A percentile compares a stretch with the other conserved stretches of the same genome.
Conservation (phyloP, 2,888 invertebrate species). For the Aquatica leii region DNA sequence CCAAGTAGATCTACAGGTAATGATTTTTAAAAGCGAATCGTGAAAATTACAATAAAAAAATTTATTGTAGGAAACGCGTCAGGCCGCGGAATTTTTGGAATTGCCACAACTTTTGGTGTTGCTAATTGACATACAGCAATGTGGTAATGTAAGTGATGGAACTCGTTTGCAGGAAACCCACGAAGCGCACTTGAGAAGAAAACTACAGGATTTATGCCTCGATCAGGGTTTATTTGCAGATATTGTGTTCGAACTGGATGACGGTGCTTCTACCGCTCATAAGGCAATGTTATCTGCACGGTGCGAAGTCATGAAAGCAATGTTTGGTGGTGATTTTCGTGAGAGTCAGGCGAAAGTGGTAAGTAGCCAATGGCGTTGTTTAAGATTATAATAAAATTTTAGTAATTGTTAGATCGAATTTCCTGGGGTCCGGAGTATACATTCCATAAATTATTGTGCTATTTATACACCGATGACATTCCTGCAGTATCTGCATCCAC, state of each 20-base stretch:
- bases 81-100: conserved; percentile 89
- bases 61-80: conserved; percentile 76
- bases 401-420: conserved; percentile 78
- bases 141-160: conserved; percentile 64
- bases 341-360: conserved; percentile 95
- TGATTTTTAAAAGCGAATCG: too few species aligned
- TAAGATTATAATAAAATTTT: conserved; percentile 19
- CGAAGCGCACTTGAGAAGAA: conserved; percentile 75
- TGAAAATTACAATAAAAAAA: too few species aligned
- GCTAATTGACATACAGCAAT: conserved; percentile 79
- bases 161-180: conserved; percentile 65
- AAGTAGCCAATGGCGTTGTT: conserved; percentile 55
- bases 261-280: conserved; percentile 90
- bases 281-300: conserved; percentile 89
- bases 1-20: conserved; percentile 80
- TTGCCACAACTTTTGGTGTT: conserved; percentile 83
- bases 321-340: conserved; percentile 94
- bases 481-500: conserved; percentile 77
- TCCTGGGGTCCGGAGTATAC: conserved; percentile 94
- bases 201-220: conserved; percentile 81
- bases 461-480: conserved; percentile 91
- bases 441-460: conserved; percentile 89
- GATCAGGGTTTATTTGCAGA: conserved; percentile 86
- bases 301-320: conserved; percentile 96
- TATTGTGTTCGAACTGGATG: conserved; percentile 91